Evolutionary conservation across 2,113 vertebrate species (phyloP).

Genomic region (Campylorhamphus procurvoides): DNA sequence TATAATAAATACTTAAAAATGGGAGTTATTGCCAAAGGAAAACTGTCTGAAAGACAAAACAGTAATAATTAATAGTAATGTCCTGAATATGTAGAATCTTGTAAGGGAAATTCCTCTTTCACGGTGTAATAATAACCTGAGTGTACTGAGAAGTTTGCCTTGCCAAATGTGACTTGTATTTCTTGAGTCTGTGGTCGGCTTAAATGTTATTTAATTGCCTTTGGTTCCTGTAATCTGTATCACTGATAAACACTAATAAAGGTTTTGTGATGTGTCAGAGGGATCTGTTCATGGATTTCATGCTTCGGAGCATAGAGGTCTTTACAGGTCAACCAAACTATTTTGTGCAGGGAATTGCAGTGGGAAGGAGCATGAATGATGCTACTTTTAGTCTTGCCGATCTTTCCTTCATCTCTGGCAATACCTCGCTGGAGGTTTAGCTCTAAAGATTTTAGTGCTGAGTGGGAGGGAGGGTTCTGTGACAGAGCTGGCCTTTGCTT

Average conservation of each 20-base stretch:
- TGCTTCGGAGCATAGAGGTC: not conserved
- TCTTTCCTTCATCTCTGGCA: not conserved
- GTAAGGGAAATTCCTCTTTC: conserved; percentile 76
- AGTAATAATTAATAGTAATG: conserved; percentile 48
- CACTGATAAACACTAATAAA: conserved; percentile 84
- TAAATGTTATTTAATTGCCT: conserved; percentile 82
- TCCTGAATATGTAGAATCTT: conserved; percentile 64
- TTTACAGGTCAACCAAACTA: not conserved
- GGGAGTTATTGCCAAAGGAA: conserved; percentile 82
- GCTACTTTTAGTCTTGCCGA: not conserved
- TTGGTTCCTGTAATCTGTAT: conserved; percentile 80
- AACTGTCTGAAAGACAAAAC: conserved; percentile 73
- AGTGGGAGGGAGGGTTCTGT: not conserved
- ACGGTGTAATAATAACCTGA: conserved; percentile 58
- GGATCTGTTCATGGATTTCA: conserved; percentile 48
- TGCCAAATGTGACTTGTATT: conserved; percentile 81
- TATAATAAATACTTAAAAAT: conserved; percentile 79
- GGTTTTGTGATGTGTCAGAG: conserved; percentile 78
- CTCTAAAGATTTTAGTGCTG: not conserved
- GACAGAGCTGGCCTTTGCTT: not conserved
- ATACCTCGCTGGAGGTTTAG: not conserved
- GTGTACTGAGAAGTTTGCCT: conserved; percentile 76
- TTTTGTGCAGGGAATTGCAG: not conserved
- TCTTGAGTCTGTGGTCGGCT: conserved; percentile 78
- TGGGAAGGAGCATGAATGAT: not conserved